Evolutionary conservation across 2,113 vertebrate genomes (phyloP), one percentile per base, ranked within the genome.

Genomic region (Argyrosomus japonicus): DNA sequence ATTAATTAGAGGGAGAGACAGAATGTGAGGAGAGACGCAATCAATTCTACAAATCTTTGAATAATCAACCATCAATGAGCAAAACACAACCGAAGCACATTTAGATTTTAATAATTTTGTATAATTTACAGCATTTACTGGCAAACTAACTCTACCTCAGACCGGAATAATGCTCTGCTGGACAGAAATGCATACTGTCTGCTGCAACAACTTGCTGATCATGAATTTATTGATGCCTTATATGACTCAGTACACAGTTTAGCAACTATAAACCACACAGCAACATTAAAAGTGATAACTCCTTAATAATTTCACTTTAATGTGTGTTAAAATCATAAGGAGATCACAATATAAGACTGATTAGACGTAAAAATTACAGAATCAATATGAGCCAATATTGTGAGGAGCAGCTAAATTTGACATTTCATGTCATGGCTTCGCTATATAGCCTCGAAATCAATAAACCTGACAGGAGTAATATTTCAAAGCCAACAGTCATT

Each of bases 371-470:
- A 84, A 61, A 81, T 60, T 71, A 21, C 60, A 48, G 58, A 79
- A 82, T 75, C 47, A 79, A 79, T 77, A 81, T 60, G 70, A 87
- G 68, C 27, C 48, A 29, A 69, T 36, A 76, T 60, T 87, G 64
- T 18, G 61, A 82, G 65, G 83, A 58, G 83, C 68, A 47, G 69
- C 62, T 19, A 83, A 79, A 85, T 77, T 51, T 90, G 91, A 89
- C 89, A 91, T 93, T 88, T 90, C 75, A 67, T 86, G 75, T 86
- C 88, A 84, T 75, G 58, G 85, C 74, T 81, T 89, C 63, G 62
- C 71, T 77, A 79, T 83, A 82, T 40, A 6, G 21, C 29, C 75
- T 64, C 67, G 51, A 58, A 67, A 89, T 93, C 90, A 83, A 89
- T 90, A 79, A 9, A 63, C 25, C 60, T 68, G 85, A 90, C 69